Evolutionary conservation across 1,140 invertebrate genomes (phyloP), one percentile per base, ranked within the genome.

Genomic region (Pogonus chalceus): DNA sequence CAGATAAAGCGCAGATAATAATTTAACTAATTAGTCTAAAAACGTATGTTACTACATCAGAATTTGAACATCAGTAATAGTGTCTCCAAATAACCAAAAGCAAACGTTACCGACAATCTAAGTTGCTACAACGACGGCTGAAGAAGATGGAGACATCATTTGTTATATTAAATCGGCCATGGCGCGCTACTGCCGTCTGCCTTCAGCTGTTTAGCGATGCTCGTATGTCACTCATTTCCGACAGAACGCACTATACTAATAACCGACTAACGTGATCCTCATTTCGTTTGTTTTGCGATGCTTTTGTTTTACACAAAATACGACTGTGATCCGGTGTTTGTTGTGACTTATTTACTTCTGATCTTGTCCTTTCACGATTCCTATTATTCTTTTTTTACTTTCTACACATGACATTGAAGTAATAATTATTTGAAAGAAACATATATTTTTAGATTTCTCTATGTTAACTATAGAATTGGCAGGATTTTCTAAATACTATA

Each of bases 181-280:
- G 57, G 62, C 66, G 61, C 58, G 58, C 61, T 61, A 18, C 9
- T 43, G 65, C 61, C 61, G 60, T 62, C 65, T 67, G 64, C 65
- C 64, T 63, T 69, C 67, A 69, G 67, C 67, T 69, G 67, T 69
- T 69, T 69, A 69, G 65, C 60, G 64, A 68, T 64, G 64, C 66
- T 68, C 66, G 63, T 69, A 69, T 69, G 67, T 69, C 67, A 69
- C 64, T 69, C 67, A 67, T 66, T 68, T 69, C 66, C 67, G 67
- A 69, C 66, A 57, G 57, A 57, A n/a, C 18, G 37, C 37, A 12
- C 9, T 43, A 4, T 43, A 43, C 37, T 43, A 43, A 43, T 43
- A 43, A 43, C 37, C 37, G 37, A 43, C 37, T 43, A 43, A 43
- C 37, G 37, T 43, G 37, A 43, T 43, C 9, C 37, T 43, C 18